These are phyloP conservation scores for Kryptolebias ocellatus DNA, from an alignment of 2,797 vertebrate genomes.

Conservation along the genomic window DNA sequence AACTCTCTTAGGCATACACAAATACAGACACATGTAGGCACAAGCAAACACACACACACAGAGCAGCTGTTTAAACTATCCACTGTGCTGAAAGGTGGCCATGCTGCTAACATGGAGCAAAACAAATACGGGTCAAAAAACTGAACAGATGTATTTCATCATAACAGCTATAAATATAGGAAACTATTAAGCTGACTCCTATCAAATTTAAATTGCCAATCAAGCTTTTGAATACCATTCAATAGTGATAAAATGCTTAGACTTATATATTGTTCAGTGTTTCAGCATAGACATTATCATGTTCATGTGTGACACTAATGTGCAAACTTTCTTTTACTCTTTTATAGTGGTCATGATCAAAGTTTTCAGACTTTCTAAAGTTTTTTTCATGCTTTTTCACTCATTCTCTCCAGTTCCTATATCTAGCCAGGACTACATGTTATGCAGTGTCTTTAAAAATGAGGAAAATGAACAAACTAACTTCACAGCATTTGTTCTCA, in stretches of 20 bases:
- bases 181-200: not conserved
- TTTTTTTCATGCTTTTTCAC: no score
- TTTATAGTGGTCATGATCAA: no score
- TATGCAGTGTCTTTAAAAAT: no score
- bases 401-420: no score
- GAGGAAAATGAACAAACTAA: no score
- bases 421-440: no score
- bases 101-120: conserved; percentile 36
- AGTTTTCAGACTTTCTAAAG: no score
- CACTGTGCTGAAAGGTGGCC: conserved; percentile 40
- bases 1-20: conserved; percentile 29
- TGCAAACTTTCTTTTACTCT: no score
- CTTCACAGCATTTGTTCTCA: no score
- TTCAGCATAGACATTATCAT: no score
- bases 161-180: not conserved
- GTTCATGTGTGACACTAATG: no score
- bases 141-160: conserved; percentile 17
- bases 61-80: conserved; percentile 76
- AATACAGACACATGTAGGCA: conserved; percentile 39
- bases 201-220: no score
- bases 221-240: not conserved
- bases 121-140: conserved; percentile 36
- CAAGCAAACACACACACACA: conserved; percentile 52
- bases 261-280: not conserved
- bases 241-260: not conserved